These are phyloP conservation scores for Sylvietta virens DNA, from an alignment of 2,113 vertebrate species.

Conservation along the genomic window DNA sequence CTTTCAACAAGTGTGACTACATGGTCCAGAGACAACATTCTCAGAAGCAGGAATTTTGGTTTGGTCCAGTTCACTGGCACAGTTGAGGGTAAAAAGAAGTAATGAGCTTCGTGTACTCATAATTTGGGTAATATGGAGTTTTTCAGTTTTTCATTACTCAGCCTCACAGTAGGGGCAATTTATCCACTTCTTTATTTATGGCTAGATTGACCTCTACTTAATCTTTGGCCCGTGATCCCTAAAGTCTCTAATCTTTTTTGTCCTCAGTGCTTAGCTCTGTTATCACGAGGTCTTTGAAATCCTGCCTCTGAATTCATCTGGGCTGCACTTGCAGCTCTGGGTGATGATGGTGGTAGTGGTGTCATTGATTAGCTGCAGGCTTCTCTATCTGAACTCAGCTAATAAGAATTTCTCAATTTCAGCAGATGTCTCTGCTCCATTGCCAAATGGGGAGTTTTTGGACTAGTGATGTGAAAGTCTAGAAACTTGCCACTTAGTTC, in stretches of 20 bases:
- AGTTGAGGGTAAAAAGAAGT: neutral
- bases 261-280: neutral
- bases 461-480: constrained; percentile 38
- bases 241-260: neutral
- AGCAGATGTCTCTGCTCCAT: constrained; percentile 41
- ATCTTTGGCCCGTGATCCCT: neutral
- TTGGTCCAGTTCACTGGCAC: neutral
- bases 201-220: neutral
- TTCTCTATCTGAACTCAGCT: constrained; percentile 58
- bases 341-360: constrained; percentile 47
- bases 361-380: constrained; percentile 61
- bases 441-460: constrained; percentile 38
- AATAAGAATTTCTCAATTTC: constrained; percentile 63
- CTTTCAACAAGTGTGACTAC: neutral
- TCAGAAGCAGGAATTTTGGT: neutral
- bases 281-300: constrained; percentile 6
- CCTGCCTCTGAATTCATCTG: constrained; percentile 1
- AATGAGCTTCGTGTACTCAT: neutral
- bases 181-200: neutral
- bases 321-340: constrained; percentile 14
- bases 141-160: neutral
- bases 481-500: constrained; percentile 40
- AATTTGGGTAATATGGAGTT: neutral
- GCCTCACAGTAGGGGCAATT: neutral
- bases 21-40: neutral